Conservation (phyloP, 2,113 vertebrate species). For the Anarrhichthys ocellatus region DNA sequence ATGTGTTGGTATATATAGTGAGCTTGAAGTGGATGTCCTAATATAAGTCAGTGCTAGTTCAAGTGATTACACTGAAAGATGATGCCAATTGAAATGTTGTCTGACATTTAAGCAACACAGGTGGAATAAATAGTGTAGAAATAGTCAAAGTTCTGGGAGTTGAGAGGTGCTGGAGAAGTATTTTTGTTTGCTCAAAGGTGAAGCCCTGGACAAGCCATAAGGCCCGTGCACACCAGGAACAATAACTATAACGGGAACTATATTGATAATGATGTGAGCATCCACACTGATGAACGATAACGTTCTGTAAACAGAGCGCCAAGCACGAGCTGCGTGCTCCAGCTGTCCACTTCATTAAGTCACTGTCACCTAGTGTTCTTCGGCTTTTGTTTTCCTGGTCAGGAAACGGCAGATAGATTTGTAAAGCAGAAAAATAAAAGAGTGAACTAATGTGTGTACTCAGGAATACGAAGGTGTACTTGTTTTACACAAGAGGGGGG, state of each 20-base stretch:
- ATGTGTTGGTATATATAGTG: neutral
- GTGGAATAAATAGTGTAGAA: neutral
- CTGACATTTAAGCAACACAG: neutral
- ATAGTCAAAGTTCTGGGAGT: neutral
- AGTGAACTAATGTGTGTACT: neutral
- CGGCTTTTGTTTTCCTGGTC: neutral
- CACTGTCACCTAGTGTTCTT: neutral
- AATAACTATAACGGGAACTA: neutral
- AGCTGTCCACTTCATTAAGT: neutral
- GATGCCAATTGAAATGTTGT: neutral
- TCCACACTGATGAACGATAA: neutral
- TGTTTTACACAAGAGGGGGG: neutral
- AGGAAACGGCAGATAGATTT: neutral
- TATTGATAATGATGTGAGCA: neutral
- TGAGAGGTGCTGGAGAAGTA: neutral
- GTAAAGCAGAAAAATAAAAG: neutral
- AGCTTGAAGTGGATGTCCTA: neutral
- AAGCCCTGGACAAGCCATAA: neutral
- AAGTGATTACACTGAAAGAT: neutral
- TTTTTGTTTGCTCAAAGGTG: neutral
- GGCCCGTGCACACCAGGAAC: neutral
- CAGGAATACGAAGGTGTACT: neutral
- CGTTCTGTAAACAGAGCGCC: neutral
- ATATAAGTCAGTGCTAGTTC: neutral
- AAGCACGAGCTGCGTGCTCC: too few relatives aligned